These are phyloP conservation scores for Thripadectes ignobilis DNA, from an alignment of 2,797 vertebrate species.

Conservation along the genomic window DNA sequence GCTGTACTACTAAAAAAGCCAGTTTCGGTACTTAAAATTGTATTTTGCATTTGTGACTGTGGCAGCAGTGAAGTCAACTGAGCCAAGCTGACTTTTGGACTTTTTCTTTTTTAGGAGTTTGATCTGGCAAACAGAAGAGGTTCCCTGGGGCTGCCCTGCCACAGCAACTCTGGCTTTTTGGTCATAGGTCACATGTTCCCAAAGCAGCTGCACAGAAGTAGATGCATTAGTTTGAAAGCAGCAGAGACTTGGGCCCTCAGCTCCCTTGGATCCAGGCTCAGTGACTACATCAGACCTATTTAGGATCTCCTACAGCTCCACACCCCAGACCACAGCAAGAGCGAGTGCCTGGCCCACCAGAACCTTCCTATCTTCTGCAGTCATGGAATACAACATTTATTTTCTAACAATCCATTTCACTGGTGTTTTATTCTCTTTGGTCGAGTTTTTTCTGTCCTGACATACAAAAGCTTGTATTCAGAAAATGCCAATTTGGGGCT, in stretches of 20 bases:
- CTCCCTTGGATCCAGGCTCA: not conserved
- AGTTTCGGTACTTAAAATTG: not conserved
- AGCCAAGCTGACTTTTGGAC: not conserved
- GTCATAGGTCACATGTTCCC: not conserved
- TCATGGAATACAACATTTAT: not conserved
- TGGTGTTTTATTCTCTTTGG: not conserved
- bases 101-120: not conserved
- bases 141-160: not conserved
- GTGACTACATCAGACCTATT: not conserved
- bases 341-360: not conserved
- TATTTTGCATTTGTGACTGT: not conserved
- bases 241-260: not conserved
- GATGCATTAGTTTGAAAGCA: not conserved
- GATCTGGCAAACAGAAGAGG: not conserved
- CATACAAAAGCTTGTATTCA: not conserved
- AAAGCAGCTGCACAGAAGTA: not conserved
- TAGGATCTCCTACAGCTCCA: not conserved
- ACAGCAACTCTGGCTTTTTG: not conserved
- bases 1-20: not conserved
- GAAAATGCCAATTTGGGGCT: not conserved
- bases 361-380: not conserved
- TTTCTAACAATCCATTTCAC: not conserved
- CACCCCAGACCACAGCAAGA: not conserved
- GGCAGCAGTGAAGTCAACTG: not conserved
- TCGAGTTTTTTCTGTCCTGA: not conserved